These are phyloP conservation scores for Baryphthengus martii DNA, from an alignment of 2,113 vertebrate genomes.

Conservation along the genomic window DNA sequence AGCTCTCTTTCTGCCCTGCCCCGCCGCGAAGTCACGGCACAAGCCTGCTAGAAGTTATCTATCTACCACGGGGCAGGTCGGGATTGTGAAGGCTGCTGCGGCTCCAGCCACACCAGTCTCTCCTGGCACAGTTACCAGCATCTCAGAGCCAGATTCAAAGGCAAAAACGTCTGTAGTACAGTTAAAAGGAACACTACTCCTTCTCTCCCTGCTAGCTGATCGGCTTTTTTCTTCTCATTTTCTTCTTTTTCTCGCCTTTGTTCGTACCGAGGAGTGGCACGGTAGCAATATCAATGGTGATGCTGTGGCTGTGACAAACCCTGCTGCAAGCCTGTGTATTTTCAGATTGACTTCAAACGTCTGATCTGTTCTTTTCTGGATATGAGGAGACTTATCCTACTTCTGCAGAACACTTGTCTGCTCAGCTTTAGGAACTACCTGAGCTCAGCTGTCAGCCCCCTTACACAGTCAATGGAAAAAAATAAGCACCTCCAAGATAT, in stretches of 20 bases:
- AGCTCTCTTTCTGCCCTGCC: neutral
- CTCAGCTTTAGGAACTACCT: neutral
- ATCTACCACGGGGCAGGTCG: neutral
- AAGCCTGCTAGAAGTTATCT: rapidly evolving
- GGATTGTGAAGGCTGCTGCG: neutral
- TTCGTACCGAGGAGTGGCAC: neutral
- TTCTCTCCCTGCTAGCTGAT: neutral
- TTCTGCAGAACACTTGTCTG: neutral
- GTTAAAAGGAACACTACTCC: neutral
- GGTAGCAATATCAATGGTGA: neutral
- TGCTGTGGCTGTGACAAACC: neutral
- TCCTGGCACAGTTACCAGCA: neutral
- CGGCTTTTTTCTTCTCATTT: neutral
- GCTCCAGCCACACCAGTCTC: neutral
- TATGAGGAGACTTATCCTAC: neutral
- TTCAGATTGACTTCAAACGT: neutral
- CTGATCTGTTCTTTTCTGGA: neutral
- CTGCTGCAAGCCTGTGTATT: neutral
- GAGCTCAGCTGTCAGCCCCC: neutral
- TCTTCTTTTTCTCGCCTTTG: neutral
- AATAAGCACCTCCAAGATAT: neutral
- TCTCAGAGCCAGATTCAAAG: neutral
- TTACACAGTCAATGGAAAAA: neutral
- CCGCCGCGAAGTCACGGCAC: neutral
- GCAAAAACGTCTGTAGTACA: neutral